A percentile compares a stretch with the other conserved stretches of the same genome.
Conservation (phyloP, 1,140 invertebrate genomes). For the Drosophila leontia region DNA sequence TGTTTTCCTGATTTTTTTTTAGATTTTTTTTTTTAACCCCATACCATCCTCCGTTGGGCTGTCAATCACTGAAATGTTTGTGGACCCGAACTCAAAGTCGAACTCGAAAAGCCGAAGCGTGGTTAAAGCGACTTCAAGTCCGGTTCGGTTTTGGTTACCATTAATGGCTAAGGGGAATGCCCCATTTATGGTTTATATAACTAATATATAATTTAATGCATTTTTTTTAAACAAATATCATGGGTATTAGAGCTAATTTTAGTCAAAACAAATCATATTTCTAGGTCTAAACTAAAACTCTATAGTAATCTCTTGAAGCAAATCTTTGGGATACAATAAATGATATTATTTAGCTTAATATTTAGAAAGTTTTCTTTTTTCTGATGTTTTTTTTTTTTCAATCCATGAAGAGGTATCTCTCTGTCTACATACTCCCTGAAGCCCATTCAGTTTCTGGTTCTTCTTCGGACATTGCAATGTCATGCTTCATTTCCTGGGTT, state of each 20-base stretch:
- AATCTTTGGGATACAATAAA: not conserved
- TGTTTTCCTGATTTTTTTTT: conserved; percentile 13
- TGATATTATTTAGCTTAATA: no score
- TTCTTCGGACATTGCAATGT: conserved; percentile 76
- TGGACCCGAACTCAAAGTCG: conserved; percentile 55
- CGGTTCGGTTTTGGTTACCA: conserved; percentile 23
- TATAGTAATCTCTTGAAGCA: no score
- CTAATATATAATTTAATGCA: no score
- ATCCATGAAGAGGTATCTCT: not conserved
- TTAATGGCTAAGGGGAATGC: not conserved
- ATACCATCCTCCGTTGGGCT: conserved; percentile 34
- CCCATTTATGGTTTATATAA: not conserved
- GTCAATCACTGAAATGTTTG: conserved; percentile 63
- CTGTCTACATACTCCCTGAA: not conserved
- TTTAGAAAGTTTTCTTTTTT: no score
- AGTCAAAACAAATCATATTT: no score
- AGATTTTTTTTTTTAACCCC: conserved; percentile 1
- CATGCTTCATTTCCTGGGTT: conserved; percentile 82
- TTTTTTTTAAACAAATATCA: no score
- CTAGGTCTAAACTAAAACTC: no score
- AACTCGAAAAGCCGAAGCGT: conserved; percentile 58
- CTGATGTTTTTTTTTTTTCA: no score
- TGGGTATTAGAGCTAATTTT: no score
- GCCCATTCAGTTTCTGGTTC: conserved; percentile 15
- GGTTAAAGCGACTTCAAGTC: conserved; percentile 60